Percentiles rank a stretch among this genome's conserved stretches.
These are phyloP conservation scores for Augiades crinisus DNA, from an alignment of 2,888 invertebrate genomes.

Conservation along the genomic window DNA sequence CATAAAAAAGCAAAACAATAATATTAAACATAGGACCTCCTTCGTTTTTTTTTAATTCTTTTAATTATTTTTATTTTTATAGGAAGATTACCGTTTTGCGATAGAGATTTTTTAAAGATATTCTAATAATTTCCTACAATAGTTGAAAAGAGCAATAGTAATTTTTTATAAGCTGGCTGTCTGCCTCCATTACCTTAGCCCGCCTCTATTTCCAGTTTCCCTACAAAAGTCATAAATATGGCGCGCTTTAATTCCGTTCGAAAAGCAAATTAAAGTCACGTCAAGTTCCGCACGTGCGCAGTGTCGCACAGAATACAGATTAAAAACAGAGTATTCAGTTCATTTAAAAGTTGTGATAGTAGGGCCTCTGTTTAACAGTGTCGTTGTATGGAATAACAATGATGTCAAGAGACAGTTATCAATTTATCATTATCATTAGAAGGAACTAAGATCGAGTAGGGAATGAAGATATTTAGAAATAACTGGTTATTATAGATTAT, in stretches of 20 bases:
- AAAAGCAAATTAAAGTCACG: slow-evolving; percentile 75
- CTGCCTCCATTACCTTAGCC: slow-evolving; percentile 40
- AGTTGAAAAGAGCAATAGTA: too few relatives aligned
- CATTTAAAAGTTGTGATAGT: slow-evolving; percentile 32
- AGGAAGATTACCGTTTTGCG: too few relatives aligned
- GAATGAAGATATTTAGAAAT: too few relatives aligned
- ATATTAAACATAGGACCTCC: too few relatives aligned
- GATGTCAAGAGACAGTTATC: too few relatives aligned
- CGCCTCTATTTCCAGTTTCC: slow-evolving; percentile 65
- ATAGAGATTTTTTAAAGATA: too few relatives aligned
- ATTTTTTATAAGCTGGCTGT: not conserved
- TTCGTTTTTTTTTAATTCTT: too few relatives aligned
- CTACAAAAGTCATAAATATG: slow-evolving; percentile 71
- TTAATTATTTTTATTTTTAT: too few relatives aligned
- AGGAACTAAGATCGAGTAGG: too few relatives aligned
- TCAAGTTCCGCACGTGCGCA: slow-evolving; percentile 70
- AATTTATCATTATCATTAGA: too few relatives aligned
- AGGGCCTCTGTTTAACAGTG: slow-evolving; percentile 12
- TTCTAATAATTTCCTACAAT: too few relatives aligned
- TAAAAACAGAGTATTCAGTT: slow-evolving; percentile 46
- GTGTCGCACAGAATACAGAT: slow-evolving; percentile 50
- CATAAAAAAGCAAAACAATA: not conserved
- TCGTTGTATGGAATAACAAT: slow-evolving; percentile 33
- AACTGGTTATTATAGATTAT: too few relatives aligned
- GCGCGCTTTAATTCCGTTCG: slow-evolving; percentile 71